Evolutionary conservation across 2,113 vertebrate species (phyloP).

Genomic region (Megaleporinus macrocephalus): DNA sequence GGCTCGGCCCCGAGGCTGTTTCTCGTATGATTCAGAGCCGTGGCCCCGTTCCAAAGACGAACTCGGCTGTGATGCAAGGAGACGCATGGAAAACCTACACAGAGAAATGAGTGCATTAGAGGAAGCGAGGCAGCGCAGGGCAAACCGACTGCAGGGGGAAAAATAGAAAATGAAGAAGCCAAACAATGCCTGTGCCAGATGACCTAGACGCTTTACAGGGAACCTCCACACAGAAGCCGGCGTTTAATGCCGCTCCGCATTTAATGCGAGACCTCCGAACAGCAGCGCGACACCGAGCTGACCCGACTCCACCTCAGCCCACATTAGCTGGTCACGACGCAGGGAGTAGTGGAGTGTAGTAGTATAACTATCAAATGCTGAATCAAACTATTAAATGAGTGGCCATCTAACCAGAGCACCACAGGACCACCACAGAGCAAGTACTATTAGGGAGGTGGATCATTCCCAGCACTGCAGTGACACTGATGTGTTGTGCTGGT

Average conservation of each 20-base stretch:
- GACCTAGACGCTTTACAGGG: background rate
- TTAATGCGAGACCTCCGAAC: background rate
- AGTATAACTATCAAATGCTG: no score
- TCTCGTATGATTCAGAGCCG: constrained; percentile 6
- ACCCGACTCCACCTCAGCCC: background rate
- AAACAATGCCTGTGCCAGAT: background rate
- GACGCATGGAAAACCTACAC: constrained; percentile 12
- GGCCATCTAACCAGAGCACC: no score
- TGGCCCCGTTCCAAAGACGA: constrained; percentile 25
- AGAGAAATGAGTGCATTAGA: background rate
- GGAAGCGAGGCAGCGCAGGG: background rate
- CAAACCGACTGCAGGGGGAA: background rate
- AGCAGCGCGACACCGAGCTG: background rate
- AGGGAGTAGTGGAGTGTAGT: no score
- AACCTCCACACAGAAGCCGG: background rate
- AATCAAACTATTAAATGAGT: no score
- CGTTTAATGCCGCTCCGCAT: background rate
- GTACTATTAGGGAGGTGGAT: no score
- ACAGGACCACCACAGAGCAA: no score
- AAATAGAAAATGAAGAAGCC: background rate
- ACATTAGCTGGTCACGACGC: background rate
- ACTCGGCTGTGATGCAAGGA: constrained; percentile 7
- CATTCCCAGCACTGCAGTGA: no score
- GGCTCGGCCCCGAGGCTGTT: background rate
- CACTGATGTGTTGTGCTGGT: no score